Evolutionary conservation across 2,797 vertebrate species (phyloP).

Genomic region (Ceryle rudis): DNA sequence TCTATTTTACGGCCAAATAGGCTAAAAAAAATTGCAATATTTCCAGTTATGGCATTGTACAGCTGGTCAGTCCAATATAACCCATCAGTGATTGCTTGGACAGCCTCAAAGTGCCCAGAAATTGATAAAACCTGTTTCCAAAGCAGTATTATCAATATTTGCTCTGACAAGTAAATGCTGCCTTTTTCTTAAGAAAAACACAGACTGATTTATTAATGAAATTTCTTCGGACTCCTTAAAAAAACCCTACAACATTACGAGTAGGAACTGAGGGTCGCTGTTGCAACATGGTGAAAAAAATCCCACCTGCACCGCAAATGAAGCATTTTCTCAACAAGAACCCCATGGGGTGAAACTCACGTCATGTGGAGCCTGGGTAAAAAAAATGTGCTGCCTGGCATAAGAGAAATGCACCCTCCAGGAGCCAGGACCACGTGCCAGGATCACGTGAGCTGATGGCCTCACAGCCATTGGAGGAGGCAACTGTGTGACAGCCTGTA

Average conservation of each 20-base stretch:
- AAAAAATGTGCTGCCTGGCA: neutral
- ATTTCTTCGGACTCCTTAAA: neutral
- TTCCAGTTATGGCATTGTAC: neutral
- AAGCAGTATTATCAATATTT: neutral
- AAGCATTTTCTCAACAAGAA: neutral
- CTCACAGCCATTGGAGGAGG: neutral
- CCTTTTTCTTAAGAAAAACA: neutral
- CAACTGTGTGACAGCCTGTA: neutral
- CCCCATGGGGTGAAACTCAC: accelerated
- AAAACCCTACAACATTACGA: neutral
- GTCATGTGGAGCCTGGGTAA: neutral
- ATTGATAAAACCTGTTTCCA: neutral
- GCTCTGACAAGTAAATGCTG: neutral
- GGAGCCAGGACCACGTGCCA: neutral
- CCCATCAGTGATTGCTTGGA: neutral
- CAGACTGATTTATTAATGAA: neutral
- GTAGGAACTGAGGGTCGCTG: accelerated
- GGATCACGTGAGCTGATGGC: neutral
- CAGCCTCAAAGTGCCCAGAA: neutral
- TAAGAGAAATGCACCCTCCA: accelerated
- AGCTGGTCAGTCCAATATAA: neutral
- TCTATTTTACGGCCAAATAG: neutral
- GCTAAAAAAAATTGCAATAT: neutral
- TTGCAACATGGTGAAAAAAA: neutral
- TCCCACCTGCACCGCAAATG: neutral